Conservation (phyloP, 1,140 invertebrate species). For the Drosophila triauraria region DNA sequence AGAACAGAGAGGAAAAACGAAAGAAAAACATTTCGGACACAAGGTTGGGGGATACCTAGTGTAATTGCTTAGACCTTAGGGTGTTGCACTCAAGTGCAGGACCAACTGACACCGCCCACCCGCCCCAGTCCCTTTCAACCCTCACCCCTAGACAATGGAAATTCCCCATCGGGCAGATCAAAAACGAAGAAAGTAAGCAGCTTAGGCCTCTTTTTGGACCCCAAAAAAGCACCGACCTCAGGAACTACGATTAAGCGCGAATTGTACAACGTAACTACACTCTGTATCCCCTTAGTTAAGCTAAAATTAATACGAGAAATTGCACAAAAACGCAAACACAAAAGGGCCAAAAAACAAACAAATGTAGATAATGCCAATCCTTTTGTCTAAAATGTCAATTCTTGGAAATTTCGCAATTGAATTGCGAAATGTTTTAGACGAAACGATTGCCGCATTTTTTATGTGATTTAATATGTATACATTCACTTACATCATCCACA, state of each 20-base stretch:
- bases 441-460: conserved; percentile 84
- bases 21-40: conserved; percentile 61
- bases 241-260: conserved; percentile 48
- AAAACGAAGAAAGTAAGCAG: conserved; percentile 19
- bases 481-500: conserved; percentile 30
- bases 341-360: conserved; percentile 48
- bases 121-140: not conserved
- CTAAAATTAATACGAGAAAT: conserved; percentile 59
- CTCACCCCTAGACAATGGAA: conserved; percentile 41
- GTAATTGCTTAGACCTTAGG: conserved; percentile 82
- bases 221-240: conserved; percentile 28
- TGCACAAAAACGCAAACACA: conserved; percentile 34
- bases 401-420: conserved; percentile 61
- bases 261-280: conserved; percentile 82
- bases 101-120: conserved; percentile 44
- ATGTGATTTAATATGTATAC: conserved; percentile 57
- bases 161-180: conserved; percentile 34
- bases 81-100: conserved; percentile 76
- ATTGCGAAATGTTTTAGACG: conserved; percentile 78
- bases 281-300: conserved; percentile 85
- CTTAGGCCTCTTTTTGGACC: conserved; percentile 44
- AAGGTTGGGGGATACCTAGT: conserved; percentile 84
- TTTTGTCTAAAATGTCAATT: conserved; percentile 84
- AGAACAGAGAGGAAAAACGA: conserved; percentile 25
- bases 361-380: conserved; percentile 84